phyloP scores from a whole-genome alignment of 2,113 vertebrate species.

The Camelus bactrianus region DNA sequence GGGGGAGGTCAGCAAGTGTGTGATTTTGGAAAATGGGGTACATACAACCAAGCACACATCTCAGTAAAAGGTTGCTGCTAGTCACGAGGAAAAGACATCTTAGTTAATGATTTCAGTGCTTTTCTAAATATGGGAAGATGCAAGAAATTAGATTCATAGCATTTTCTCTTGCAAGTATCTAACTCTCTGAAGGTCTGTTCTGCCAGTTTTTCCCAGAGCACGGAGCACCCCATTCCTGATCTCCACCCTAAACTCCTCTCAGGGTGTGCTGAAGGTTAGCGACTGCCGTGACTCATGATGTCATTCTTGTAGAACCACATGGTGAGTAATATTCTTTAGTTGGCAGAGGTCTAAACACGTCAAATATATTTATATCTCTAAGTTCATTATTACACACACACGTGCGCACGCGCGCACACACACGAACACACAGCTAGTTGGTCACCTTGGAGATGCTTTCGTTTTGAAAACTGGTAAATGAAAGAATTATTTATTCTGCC shows the following conservation, averaged over 20 bases:
- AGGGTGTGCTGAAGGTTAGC: neutral
- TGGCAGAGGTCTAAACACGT: neutral
- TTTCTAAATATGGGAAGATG: neutral
- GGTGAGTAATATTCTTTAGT: neutral
- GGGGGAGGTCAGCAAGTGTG: neutral
- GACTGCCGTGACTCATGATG: neutral
- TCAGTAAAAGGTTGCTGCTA: neutral
- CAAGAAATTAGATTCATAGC: neutral
- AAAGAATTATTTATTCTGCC: neutral
- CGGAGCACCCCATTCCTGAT: neutral
- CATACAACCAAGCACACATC: neutral
- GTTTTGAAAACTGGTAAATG: constrained; percentile 16
- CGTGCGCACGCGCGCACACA: neutral
- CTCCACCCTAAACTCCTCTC: neutral
- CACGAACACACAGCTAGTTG: neutral
- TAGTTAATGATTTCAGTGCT: neutral
- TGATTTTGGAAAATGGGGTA: neutral
- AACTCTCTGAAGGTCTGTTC: neutral
- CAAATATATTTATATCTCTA: neutral
- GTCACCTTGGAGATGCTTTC: neutral
- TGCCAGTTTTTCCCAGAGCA: neutral
- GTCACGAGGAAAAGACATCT: neutral
- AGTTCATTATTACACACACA: neutral
- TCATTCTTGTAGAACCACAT: neutral
- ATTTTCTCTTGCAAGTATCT: neutral